phyloP scores from a whole-genome alignment of 2,888 invertebrate species.

The Halocaridina rubra region DNA sequence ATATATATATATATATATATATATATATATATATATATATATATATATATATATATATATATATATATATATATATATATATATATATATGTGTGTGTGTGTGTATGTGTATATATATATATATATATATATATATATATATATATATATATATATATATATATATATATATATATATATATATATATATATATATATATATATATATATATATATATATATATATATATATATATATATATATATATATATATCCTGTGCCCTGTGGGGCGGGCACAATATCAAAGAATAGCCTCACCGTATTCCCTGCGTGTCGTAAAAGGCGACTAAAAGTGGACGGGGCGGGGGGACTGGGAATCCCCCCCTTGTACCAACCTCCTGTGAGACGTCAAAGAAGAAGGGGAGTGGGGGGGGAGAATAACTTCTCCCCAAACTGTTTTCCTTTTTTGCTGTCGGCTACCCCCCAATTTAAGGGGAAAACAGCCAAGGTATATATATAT shows the following conservation, averaged over 20 bases:
- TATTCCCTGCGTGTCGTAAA: no score
- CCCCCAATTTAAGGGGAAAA: no score
- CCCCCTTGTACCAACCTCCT: no score
- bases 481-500: not conserved
- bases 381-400: no score
- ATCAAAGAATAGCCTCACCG: no score
- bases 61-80: not conserved
- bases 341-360: no score
- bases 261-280: no score
- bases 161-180: not conserved
- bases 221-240: not conserved
- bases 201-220: not conserved
- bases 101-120: not conserved
- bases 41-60: not conserved
- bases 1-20: not conserved
- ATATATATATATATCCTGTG: not conserved
- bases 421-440: no score
- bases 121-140: not conserved
- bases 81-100: not conserved
- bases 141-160: not conserved
- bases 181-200: not conserved
- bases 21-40: not conserved
- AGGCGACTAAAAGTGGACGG: no score
- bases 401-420: no score
- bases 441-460: no score